These are phyloP conservation scores for Cacatua alba DNA, from an alignment of 2,113 vertebrate genomes.

Conservation along the genomic window DNA sequence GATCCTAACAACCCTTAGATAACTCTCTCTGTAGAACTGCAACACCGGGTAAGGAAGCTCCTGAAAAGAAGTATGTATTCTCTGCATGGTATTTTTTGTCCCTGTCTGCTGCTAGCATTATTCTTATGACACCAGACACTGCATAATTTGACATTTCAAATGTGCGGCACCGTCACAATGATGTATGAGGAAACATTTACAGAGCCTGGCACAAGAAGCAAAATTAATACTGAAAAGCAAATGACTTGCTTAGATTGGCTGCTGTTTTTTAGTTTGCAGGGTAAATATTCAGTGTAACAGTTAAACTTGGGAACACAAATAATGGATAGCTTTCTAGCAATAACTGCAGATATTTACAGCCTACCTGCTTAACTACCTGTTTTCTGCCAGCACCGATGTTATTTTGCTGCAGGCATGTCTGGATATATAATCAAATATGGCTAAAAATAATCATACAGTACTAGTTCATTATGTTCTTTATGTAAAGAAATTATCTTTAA, in stretches of 20 bases:
- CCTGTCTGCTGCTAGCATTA: neutral
- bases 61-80: constrained; percentile 1
- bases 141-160: constrained; percentile 54
- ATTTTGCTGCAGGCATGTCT: neutral
- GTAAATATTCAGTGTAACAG: constrained; percentile 6
- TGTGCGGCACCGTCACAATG: constrained; percentile 27
- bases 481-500: neutral
- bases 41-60: neutral
- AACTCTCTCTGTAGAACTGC: neutral
- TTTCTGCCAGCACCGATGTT: constrained; percentile 1
- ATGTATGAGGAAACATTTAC: constrained; percentile 46
- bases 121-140: constrained; percentile 20
- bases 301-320: constrained; percentile 2
- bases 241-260: neutral
- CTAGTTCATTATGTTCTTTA: neutral
- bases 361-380: neutral
- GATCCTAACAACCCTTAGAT: neutral
- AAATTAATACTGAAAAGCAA: constrained; percentile 46
- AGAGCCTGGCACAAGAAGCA: neutral
- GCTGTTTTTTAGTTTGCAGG: neutral
- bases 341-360: neutral
- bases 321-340: neutral
- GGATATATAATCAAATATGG: neutral
- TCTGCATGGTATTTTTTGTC: neutral
- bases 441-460: neutral